These are phyloP conservation scores for Cinclus cinclus DNA, from an alignment of 2,113 vertebrate species.

Conservation along the genomic window DNA sequence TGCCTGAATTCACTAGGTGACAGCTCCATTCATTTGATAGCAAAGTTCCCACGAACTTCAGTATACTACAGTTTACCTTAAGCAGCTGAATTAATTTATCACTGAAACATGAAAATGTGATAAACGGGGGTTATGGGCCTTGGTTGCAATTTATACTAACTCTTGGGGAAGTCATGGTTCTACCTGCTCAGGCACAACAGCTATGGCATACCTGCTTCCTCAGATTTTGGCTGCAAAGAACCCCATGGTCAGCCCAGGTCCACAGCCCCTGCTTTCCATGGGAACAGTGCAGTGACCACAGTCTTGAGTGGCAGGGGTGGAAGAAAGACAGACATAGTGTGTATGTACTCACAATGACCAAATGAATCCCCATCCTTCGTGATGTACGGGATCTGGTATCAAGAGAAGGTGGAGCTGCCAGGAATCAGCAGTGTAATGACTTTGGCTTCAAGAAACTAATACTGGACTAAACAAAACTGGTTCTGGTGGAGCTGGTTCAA, in stretches of 20 bases:
- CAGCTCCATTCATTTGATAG: not conserved
- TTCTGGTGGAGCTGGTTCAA: not conserved
- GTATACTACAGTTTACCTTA: not conserved
- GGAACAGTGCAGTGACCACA: fast-evolving
- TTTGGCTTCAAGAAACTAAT: not conserved
- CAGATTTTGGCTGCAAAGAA: fast-evolving
- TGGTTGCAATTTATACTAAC: not conserved
- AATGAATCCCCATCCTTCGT: not conserved
- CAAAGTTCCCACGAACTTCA: not conserved
- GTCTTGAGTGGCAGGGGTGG: fast-evolving
- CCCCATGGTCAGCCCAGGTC: fast-evolving
- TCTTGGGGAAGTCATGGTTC: not conserved
- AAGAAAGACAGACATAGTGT: not conserved
- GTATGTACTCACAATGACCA: not conserved
- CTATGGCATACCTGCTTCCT: not conserved
- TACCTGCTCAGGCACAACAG: fast-evolving
- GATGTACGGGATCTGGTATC: fast-evolving
- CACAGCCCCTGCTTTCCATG: not conserved
- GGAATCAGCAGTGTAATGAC: not conserved
- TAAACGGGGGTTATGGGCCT: not conserved
- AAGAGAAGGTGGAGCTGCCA: not conserved
- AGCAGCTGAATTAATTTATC: not conserved
- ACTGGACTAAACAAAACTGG: not conserved
- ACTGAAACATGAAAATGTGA: not conserved
- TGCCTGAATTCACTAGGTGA: not conserved